Conservation (phyloP, 2,888 invertebrate species). For the Orthosia incerta region DNA sequence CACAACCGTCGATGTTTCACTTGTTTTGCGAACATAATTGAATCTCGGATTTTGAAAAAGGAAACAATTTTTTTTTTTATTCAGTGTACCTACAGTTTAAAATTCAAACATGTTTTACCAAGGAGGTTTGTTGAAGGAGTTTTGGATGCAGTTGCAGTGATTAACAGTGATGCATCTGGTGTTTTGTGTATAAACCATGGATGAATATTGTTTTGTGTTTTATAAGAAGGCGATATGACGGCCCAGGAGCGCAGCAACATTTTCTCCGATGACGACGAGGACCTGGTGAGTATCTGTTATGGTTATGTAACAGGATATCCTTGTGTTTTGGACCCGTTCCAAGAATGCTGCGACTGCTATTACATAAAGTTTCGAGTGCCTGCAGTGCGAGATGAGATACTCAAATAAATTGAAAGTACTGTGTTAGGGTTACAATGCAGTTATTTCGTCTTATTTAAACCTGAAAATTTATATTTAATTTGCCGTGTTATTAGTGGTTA, state of each 20-base stretch:
- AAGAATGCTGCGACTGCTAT: constrained; percentile 67
- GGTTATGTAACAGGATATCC: constrained; percentile 77
- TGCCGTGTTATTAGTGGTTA: neutral
- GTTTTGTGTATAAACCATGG: constrained; percentile 85
- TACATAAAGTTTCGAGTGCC: constrained; percentile 76
- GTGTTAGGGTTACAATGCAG: constrained; percentile 22
- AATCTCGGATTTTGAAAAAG: constrained; percentile 28
- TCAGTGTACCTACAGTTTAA: constrained; percentile 45
- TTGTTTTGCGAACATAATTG: constrained; percentile 59
- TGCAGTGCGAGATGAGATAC: constrained; percentile 67
- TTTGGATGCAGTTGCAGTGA: constrained; percentile 88
- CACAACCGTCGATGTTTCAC: constrained; percentile 59
- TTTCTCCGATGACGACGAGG: constrained; percentile 87
- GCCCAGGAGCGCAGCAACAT: constrained; percentile 86
- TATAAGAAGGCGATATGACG: constrained; percentile 82
- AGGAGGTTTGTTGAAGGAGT: constrained; percentile 46
- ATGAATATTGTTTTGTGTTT: constrained; percentile 77
- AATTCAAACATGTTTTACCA: constrained; percentile 45
- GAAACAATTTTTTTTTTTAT: constrained; percentile 8
- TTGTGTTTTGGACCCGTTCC: constrained; percentile 78
- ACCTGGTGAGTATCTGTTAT: constrained; percentile 80
- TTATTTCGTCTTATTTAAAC: constrained; percentile 14
- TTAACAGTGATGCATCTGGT: constrained; percentile 78
- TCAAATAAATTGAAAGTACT: constrained; percentile 48
- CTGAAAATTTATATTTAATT: neutral